phyloP scores from a whole-genome alignment of 2,888 invertebrate genomes.

The Chymomyza fuscimana region DNA sequence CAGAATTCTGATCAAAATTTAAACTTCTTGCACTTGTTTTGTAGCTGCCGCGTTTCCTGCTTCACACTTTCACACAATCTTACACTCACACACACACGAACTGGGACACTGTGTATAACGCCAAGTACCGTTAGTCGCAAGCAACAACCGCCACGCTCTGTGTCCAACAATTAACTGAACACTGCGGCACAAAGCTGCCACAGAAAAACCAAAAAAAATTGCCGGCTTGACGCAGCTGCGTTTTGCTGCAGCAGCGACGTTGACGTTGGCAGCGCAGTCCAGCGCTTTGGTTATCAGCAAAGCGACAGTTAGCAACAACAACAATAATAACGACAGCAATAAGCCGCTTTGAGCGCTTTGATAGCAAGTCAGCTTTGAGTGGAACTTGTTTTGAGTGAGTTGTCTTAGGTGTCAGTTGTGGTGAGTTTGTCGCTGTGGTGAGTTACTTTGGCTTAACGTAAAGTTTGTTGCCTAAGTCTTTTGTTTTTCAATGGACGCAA shows the following conservation, averaged over 20 bases:
- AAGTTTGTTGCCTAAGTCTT: slow-evolving; percentile 54
- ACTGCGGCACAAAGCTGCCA: slow-evolving; percentile 67
- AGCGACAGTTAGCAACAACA: slow-evolving; percentile 25
- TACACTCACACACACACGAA: slow-evolving; percentile 25
- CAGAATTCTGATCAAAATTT: slow-evolving; percentile 4
- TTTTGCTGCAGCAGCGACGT: slow-evolving; percentile 1
- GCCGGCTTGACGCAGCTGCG: slow-evolving; percentile 20
- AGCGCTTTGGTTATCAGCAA: slow-evolving; percentile 16
- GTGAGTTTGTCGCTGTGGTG: slow-evolving; percentile 16
- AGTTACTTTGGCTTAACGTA: slow-evolving; percentile 6
- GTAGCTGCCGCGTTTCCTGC: slow-evolving; percentile 33
- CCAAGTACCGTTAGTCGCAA: slow-evolving; percentile 56
- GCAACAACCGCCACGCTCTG: slow-evolving; percentile 68
- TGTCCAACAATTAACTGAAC: slow-evolving; percentile 76
- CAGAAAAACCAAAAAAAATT: slow-evolving; percentile 70
- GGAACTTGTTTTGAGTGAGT: slow-evolving; percentile 14
- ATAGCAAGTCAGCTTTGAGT: not conserved
- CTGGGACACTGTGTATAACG: slow-evolving; percentile 24
- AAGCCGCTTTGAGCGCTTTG: not conserved
- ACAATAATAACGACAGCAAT: slow-evolving; percentile 24
- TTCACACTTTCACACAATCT: slow-evolving; percentile 22
- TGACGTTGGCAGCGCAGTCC: slow-evolving; percentile 26
- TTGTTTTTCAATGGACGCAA: slow-evolving; percentile 16
- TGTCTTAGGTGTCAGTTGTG: slow-evolving; percentile 48
- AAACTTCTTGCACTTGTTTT: slow-evolving; percentile 10